Conservation (phyloP, 53 echinoderm and acorn worm genomes). For the Paelopatides confundens region DNA sequence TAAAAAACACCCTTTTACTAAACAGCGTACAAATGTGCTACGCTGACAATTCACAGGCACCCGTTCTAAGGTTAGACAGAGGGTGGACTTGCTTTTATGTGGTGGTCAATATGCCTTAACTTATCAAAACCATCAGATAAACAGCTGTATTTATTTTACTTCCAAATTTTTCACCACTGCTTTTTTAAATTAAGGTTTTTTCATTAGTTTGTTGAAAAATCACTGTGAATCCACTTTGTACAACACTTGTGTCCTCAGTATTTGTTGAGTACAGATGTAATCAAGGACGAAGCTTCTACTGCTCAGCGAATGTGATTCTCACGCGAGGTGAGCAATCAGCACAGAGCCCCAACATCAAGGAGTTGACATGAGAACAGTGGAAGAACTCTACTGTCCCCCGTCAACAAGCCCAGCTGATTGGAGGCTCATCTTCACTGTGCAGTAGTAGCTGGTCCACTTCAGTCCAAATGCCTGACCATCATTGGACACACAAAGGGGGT, state of each 20-base stretch:
- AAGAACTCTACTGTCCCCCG: neutral
- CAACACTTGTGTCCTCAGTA: slow-evolving; percentile 33
- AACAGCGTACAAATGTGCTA: too few relatives aligned
- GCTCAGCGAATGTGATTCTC: neutral
- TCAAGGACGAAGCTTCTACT: neutral
- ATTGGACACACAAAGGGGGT: slow-evolving; percentile 14
- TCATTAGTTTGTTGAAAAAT: too few relatives aligned
- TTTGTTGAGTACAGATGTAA: slow-evolving; percentile 13
- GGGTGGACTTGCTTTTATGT: too few relatives aligned
- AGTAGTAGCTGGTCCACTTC: neutral
- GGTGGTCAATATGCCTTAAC: too few relatives aligned
- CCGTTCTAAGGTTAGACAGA: too few relatives aligned
- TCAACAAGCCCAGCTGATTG: neutral
- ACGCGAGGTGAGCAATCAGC: neutral
- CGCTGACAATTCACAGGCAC: too few relatives aligned
- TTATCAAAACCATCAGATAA: too few relatives aligned
- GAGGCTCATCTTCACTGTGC: neutral
- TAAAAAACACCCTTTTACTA: too few relatives aligned
- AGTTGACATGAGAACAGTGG: neutral
- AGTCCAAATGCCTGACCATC: slow-evolving; percentile 50
- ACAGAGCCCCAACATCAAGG: neutral
- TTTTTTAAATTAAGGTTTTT: too few relatives aligned
- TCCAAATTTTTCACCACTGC: too few relatives aligned
- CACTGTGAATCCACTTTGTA: neutral
- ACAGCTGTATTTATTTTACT: too few relatives aligned